These are phyloP conservation scores for Enteromius unitaeniatus DNA, from an alignment of 2,797 vertebrate genomes.

Conservation along the genomic window DNA sequence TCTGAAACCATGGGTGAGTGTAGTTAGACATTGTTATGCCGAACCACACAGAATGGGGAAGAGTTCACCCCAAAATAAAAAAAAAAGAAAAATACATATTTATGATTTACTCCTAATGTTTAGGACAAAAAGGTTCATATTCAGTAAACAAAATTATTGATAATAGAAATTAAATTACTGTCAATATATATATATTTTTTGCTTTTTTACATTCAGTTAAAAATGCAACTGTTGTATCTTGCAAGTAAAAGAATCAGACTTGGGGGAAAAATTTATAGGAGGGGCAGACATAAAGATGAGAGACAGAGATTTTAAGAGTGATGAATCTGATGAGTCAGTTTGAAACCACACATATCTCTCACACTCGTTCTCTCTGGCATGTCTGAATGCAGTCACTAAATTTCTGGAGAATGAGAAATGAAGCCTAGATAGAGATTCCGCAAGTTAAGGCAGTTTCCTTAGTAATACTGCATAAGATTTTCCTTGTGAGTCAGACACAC, in stretches of 20 bases:
- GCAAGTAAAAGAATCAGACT: background rate
- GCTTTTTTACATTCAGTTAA: background rate
- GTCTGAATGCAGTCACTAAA: slow-evolving; percentile 12
- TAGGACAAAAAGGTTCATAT: too few relatives aligned
- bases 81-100: too few relatives aligned
- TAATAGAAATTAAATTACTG: too few relatives aligned
- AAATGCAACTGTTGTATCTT: background rate
- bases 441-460: slow-evolving; percentile 15
- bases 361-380: slow-evolving; percentile 14
- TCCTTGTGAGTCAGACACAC: slow-evolving; percentile 19
- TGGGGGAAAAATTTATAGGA: too few relatives aligned
- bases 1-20: background rate
- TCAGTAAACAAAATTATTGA: too few relatives aligned
- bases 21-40: background rate
- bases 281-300: background rate
- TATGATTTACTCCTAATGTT: too few relatives aligned
- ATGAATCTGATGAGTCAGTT: slow-evolving; percentile 1
- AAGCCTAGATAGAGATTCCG: slow-evolving; percentile 28
- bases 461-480: background rate
- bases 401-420: slow-evolving; percentile 38
- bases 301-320: background rate
- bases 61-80: background rate
- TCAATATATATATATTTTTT: too few relatives aligned
- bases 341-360: slow-evolving; percentile 10
- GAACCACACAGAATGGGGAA: background rate